Percentiles rank a stretch among this genome's conserved stretches.
Conservation (phyloP, 2,113 vertebrate species). For the Oenanthe oenanthe region DNA sequence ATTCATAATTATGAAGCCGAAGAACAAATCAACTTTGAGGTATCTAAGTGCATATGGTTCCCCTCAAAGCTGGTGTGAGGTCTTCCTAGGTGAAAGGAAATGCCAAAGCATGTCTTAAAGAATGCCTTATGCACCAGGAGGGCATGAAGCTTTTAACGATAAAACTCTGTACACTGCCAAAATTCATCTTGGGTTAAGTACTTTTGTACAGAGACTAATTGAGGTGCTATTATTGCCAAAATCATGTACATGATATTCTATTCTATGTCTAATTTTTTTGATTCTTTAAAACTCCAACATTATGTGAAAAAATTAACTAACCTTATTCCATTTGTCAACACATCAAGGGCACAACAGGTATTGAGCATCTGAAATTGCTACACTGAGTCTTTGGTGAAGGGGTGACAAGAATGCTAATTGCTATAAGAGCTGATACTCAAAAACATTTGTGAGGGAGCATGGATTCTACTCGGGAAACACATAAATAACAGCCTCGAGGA, state of each 20-base stretch:
- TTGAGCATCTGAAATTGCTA: conserved; percentile 35
- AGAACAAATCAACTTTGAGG: conserved; percentile 45
- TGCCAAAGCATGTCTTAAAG: neutral
- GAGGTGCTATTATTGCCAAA: conserved; percentile 23
- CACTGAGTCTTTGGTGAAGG: conserved; percentile 47
- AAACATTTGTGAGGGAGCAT: neutral
- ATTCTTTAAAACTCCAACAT: conserved; percentile 19
- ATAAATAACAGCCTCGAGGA: neutral
- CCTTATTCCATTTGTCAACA: conserved; percentile 48
- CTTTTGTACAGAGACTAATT: conserved; percentile 16
- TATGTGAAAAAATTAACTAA: conserved; percentile 31
- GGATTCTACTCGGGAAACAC: neutral
- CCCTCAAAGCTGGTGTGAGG: conserved; percentile 4
- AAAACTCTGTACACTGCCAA: conserved; percentile 46
- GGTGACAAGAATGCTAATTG: conserved; percentile 10
- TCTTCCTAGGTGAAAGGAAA: neutral
- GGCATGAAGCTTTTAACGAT: conserved; percentile 21
- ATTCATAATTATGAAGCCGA: neutral
- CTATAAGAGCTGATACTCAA: neutral
- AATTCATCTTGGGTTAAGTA: conserved; percentile 10
- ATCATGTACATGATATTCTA: neutral
- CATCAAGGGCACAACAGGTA: neutral
- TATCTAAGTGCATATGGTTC: neutral
- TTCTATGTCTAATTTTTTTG: conserved; percentile 19
- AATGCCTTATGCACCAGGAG: neutral